phyloP scores from a whole-genome alignment of 2,113 vertebrate genomes.

The Theristicus caerulescens region DNA sequence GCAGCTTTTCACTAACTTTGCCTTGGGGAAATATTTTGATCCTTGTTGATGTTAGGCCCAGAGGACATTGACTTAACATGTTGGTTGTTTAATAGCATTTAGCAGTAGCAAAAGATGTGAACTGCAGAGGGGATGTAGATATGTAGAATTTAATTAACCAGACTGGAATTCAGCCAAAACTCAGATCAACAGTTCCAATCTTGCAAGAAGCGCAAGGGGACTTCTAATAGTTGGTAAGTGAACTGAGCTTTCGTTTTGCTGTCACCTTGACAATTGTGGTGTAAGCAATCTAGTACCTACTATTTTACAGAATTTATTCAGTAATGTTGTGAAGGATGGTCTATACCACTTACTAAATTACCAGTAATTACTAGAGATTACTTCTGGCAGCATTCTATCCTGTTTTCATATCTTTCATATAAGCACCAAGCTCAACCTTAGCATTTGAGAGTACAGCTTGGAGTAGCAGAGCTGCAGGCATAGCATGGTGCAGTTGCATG shows the following conservation, averaged over 20 bases:
- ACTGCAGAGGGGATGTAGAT: not conserved
- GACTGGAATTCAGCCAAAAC: conserved; percentile 11
- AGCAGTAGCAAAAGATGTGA: not conserved
- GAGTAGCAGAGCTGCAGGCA: not conserved
- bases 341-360: not conserved
- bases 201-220: not conserved
- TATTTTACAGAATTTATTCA: not conserved
- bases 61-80: not conserved
- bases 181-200: not conserved
- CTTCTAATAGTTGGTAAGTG: conserved; percentile 1
- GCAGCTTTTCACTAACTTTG: not conserved
- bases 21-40: not conserved
- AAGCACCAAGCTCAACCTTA: not conserved
- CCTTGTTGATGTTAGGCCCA: not conserved
- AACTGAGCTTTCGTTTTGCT: conserved; percentile 5
- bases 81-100: not conserved
- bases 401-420: not conserved
- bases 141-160: conserved; percentile 32
- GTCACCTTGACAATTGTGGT: conserved; percentile 38
- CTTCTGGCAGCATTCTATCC: not conserved
- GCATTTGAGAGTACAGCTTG: not conserved
- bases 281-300: not conserved
- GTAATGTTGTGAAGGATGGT: not conserved
- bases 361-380: not conserved
- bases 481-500: not conserved